phyloP scores from a whole-genome alignment of 2,113 vertebrate species.

The Progne subis region DNA sequence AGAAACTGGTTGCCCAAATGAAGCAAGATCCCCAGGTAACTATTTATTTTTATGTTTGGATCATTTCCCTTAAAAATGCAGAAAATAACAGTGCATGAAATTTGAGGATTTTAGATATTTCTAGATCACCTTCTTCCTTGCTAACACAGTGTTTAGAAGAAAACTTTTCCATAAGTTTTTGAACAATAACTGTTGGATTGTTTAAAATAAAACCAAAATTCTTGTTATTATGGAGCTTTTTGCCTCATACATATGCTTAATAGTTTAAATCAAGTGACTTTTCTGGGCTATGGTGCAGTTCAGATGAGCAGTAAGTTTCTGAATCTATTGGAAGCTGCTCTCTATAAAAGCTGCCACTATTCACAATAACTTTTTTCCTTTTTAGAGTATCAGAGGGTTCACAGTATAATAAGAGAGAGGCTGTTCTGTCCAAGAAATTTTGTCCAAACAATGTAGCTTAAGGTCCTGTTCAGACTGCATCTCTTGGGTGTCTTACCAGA shows the following conservation, averaged over 20 bases:
- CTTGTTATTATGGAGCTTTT: neutral
- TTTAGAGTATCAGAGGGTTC: neutral
- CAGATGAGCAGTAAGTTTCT: neutral
- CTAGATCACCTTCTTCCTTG: neutral
- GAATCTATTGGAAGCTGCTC: neutral
- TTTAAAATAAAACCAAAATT: neutral
- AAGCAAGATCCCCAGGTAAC: conserved; percentile 99
- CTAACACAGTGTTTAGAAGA: neutral
- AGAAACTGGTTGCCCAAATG: conserved; percentile 99
- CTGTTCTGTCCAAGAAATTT: neutral
- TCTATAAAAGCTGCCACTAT: neutral
- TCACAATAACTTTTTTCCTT: neutral
- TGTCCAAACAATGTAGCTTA: neutral
- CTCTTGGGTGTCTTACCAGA: neutral
- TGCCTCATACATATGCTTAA: neutral
- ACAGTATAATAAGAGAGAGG: neutral
- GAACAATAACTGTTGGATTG: neutral
- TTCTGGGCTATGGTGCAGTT: neutral
- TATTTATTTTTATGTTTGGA: neutral
- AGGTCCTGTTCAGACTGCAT: neutral
- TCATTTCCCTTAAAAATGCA: conserved; percentile 10
- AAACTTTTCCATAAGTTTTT: neutral
- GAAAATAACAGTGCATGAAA: conserved; percentile 2
- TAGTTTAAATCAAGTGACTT: neutral
- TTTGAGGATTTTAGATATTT: neutral